Conservation (phyloP, 2,888 invertebrate species). For the Arrhopalites spinosus region DNA sequence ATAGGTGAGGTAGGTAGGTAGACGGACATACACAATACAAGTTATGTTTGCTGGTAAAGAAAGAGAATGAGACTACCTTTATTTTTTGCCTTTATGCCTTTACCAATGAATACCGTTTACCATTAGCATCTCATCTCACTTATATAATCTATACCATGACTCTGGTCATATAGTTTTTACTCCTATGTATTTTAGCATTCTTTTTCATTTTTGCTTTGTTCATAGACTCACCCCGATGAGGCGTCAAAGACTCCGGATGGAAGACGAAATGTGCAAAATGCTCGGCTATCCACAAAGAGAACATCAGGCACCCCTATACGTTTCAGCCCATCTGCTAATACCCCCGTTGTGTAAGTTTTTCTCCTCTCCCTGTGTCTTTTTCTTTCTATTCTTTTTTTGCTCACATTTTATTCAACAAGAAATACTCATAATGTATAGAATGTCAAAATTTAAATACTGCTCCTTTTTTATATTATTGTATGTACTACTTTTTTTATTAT, state of each 20-base stretch:
- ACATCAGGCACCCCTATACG: constrained; percentile 40
- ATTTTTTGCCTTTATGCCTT: no score
- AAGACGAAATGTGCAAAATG: constrained; percentile 24
- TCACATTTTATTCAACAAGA: no score
- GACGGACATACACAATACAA: neutral
- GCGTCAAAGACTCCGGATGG: constrained; percentile 30
- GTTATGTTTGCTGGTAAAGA: neutral
- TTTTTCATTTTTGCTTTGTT: constrained; percentile 29
- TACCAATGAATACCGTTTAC: no score
- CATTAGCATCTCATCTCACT: neutral
- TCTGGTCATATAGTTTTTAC: no score
- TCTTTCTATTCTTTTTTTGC: no score
- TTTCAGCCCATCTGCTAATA: constrained; percentile 58
- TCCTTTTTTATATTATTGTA: no score
- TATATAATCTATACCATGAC: neutral
- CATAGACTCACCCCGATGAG: constrained; percentile 24
- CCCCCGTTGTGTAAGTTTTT: constrained; percentile 26
- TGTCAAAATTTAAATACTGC: no score
- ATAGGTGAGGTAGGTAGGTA: neutral
- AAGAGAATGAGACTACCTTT: no score
- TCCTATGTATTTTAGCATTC: constrained; percentile 21
- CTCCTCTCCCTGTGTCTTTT: neutral
- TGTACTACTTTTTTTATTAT: no score
- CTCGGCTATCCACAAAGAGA: neutral
- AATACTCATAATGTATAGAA: no score